A percentile compares a stretch with the other conserved stretches of the same genome.
phyloP scores from a whole-genome alignment of 2,888 invertebrate genomes.

The Athalia circularis region DNA sequence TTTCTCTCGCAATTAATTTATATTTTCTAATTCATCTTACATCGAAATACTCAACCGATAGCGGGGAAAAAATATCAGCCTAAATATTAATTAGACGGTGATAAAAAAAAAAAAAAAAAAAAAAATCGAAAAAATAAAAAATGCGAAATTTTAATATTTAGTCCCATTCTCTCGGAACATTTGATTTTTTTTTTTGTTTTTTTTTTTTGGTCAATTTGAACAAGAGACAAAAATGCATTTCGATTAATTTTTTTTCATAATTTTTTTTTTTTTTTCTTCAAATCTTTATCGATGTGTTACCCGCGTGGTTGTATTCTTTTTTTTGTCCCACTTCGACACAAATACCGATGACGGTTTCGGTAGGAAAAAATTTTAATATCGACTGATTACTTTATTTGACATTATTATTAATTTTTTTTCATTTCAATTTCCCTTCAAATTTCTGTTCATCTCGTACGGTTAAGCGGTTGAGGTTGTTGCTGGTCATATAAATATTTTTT shows the following conservation, averaged over 20 bases:
- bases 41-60: not conserved
- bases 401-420: conserved; percentile 32
- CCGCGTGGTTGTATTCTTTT: conserved; percentile 25
- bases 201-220: conserved; percentile 8
- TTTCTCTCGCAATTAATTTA: not conserved
- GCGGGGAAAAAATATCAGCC: conserved; percentile 7
- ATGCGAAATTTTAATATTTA: not conserved
- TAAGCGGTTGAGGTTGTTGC: not conserved
- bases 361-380: no score
- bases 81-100: not conserved
- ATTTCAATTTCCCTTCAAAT: conserved; percentile 23
- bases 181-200: not conserved
- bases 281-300: no score
- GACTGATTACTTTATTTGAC: no score
- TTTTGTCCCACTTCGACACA: not conserved
- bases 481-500: not conserved
- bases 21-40: conserved; percentile 19
- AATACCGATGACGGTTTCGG: no score
- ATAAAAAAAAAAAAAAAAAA: conserved; percentile 3
- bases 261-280: conserved; percentile 40
- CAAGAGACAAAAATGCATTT: not conserved
- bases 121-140: not conserved
- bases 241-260: conserved; percentile 28
- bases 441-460: not conserved
- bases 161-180: not conserved